phyloP scores from a whole-genome alignment of 2,888 invertebrate species.

The Phymatocera aterrima region DNA sequence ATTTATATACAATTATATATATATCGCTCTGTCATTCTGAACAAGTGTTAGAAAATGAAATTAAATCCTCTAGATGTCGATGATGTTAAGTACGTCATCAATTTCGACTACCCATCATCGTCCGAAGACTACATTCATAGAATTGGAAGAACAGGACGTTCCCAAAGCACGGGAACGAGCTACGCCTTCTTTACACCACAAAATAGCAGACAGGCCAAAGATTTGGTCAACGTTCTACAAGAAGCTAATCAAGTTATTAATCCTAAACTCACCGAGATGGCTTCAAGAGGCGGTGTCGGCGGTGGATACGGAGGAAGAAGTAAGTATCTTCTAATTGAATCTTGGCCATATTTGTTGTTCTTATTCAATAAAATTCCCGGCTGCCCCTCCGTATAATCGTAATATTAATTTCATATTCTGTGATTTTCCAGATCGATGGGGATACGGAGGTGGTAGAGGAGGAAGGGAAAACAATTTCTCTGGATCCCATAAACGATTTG shows the following conservation, averaged over 20 bases:
- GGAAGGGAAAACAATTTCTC: constrained; percentile 66
- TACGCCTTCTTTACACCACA: constrained; percentile 96
- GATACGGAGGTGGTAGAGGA: constrained; percentile 62
- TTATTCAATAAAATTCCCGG: no score
- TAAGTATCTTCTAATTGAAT: constrained; percentile 54
- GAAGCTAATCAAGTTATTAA: constrained; percentile 92
- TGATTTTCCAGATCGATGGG: constrained; percentile 66
- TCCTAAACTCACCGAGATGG: constrained; percentile 90
- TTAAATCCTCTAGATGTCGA: constrained; percentile 87
- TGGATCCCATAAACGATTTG: constrained; percentile 66
- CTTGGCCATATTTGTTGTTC: neutral
- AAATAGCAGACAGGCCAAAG: constrained; percentile 91
- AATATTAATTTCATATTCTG: constrained; percentile 19
- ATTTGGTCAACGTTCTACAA: constrained; percentile 90
- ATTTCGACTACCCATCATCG: constrained; percentile 96
- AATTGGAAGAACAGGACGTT: constrained; percentile 94
- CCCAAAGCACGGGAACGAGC: constrained; percentile 91
- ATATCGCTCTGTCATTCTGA: neutral
- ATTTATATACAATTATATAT: neutral
- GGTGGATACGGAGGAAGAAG: constrained; percentile 77
- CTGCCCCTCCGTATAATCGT: no score
- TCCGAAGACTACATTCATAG: constrained; percentile 97
- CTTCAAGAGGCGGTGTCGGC: constrained; percentile 79
- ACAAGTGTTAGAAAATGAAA: neutral
- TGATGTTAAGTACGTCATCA: constrained; percentile 96